Conservation (phyloP, 2,113 vertebrate species). For the Microtus ochrogaster region DNA sequence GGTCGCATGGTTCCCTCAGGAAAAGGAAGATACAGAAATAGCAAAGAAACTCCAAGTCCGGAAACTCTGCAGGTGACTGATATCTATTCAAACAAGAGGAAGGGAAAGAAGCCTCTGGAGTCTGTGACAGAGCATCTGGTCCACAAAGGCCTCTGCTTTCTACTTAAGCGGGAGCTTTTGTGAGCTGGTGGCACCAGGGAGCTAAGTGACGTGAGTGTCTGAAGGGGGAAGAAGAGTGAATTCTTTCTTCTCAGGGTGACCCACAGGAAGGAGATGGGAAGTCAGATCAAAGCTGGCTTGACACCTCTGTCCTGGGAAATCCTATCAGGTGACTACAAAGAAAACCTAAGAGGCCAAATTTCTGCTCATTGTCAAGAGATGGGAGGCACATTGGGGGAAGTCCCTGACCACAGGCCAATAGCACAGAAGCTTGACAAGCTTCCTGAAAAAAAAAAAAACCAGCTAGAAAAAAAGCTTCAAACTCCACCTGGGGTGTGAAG, state of each 20-base stretch:
- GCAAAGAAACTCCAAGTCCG: background rate
- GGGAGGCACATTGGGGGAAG: constrained; percentile 76
- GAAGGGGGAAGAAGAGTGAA: background rate
- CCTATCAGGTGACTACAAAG: constrained; percentile 80
- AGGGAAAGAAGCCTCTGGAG: background rate
- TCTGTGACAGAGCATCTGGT: background rate
- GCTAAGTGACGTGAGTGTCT: background rate
- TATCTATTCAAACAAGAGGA: constrained; percentile 50
- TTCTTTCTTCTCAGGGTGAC: constrained; percentile 60
- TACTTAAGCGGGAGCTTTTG: background rate
- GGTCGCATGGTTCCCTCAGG: background rate
- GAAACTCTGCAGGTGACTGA: background rate
- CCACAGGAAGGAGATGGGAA: constrained; percentile 79
- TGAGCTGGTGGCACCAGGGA: background rate
- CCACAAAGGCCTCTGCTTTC: background rate
- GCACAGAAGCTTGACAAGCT: constrained; percentile 61
- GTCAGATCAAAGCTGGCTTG: constrained; percentile 74
- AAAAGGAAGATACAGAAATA: background rate
- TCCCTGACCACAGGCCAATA: constrained; percentile 75
- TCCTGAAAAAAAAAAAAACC: background rate
- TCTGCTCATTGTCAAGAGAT: constrained; percentile 64
- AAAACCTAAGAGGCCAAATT: constrained; percentile 77
- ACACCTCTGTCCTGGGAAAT: constrained; percentile 79
- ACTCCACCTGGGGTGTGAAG: constrained; percentile 58
- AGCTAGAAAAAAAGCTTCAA: constrained; percentile 66